A percentile compares a stretch with the other conserved stretches of the same genome.
These are phyloP conservation scores for Phoebastria nigripes DNA, from an alignment of 2,797 vertebrate genomes.

Conservation along the genomic window DNA sequence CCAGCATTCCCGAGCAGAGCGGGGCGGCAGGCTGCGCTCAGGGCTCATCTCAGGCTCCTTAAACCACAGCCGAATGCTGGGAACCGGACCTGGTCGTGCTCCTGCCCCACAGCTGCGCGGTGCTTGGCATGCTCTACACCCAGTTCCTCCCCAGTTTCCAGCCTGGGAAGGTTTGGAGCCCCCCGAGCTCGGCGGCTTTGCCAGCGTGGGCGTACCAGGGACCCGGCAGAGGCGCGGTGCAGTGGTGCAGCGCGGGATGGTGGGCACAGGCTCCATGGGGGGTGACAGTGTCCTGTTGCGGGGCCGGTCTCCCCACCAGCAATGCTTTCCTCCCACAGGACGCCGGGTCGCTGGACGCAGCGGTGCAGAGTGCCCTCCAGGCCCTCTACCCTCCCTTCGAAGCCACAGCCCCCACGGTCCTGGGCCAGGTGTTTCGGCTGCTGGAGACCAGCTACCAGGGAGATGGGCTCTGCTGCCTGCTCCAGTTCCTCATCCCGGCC, in stretches of 20 bases:
- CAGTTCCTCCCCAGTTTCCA: not conserved
- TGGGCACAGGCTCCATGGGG: fast-evolving
- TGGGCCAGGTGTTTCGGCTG: conserved; percentile 91
- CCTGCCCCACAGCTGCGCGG: fast-evolving
- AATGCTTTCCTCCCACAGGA: conserved; percentile 70
- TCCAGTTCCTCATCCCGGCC: conserved; percentile 92
- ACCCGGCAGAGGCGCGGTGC: fast-evolving
- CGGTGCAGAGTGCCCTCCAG: conserved; percentile 87
- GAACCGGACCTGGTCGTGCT: fast-evolving
- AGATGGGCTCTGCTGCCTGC: conserved; percentile 88
- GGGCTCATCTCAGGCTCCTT: not conserved
- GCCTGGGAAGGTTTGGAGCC: not conserved
- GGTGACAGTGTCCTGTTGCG: fast-evolving
- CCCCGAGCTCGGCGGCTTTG: fast-evolving
- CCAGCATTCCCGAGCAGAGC: fast-evolving
- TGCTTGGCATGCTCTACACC: not conserved
- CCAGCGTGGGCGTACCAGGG: fast-evolving
- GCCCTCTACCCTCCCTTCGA: conserved; percentile 92
- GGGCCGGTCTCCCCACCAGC: not conserved
- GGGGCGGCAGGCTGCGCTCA: fast-evolving
- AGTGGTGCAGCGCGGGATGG: fast-evolving
- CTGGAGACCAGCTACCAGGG: conserved; percentile 89
- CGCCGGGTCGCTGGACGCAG: conserved; percentile 83
- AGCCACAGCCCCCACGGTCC: conserved; percentile 86
- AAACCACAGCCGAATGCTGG: not conserved